Evolutionary conservation across 2,797 vertebrate species (phyloP), one percentile per base, ranked within the genome.

Genomic region (Chelmon rostratus): DNA sequence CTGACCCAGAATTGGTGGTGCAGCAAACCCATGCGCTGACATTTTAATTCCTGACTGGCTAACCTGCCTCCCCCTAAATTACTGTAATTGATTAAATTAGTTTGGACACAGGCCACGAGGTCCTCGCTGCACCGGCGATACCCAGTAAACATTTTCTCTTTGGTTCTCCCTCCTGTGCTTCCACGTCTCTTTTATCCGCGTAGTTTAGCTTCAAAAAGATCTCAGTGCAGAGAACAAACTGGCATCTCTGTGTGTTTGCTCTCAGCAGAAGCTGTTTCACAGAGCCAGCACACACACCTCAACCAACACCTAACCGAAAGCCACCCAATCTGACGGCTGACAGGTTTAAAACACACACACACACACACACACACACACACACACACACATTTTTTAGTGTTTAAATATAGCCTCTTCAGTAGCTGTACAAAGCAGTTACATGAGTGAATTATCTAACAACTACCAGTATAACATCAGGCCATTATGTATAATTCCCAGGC

Each of bases 21-120:
- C 73, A 57, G 88, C 81, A 53, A 79, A 88, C 83, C 71, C 76
- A 73, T 44, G 44, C 83, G 9, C 64, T 92, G 93, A 93, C 92
- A 90, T 90, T 93, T 93, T 87, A 86, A 94, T 94, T 91, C 88
- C 87, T 77, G 78, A 74, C 91, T 80, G 62, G 78, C 76, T 89
- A 88, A 91, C 79, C 69, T 78, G 81, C 80, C 81, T 79, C 86
- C 89, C 76, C 75, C 73, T 86, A 92, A 95, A 95, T 95, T 69
- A 94, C 90, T 88, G 86, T 92, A 94, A 94, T 95, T 93, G 85
- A 94, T 89, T 94, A 82, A 94, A 95, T 95, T 94, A 92, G 92
- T 95, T 94, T 94, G 92, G 91, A 94, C 91, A 88, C 71, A 46
- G 86, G 93, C 94, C 94, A 93, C 65, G n/a, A 73, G 88, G 83